Evolutionary conservation across 2,113 vertebrate species (phyloP).

Genomic region (Nesoenas mayeri): DNA sequence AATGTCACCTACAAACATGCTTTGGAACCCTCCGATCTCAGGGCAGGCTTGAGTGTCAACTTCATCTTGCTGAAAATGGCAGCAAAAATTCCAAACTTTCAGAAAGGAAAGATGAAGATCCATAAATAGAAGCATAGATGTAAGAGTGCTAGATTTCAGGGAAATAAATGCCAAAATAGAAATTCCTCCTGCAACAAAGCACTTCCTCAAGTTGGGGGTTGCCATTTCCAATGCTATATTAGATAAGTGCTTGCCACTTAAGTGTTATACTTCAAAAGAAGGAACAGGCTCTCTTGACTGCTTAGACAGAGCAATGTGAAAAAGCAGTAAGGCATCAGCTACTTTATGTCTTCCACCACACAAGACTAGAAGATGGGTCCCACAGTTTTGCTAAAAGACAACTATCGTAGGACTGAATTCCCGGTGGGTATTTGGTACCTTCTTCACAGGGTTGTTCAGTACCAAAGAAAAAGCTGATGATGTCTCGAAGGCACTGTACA

Average conservation of each 20-base stretch:
- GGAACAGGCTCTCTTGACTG: neutral
- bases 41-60: neutral
- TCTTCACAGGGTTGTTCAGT: neutral
- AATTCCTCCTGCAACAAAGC: neutral
- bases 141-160: neutral
- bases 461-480: neutral
- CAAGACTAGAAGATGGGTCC: neutral
- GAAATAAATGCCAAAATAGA: neutral
- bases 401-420: neutral
- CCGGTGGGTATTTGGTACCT: neutral
- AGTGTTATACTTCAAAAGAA: neutral
- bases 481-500: neutral
- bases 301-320: neutral
- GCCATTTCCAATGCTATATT: fast-evolving
- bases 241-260: neutral
- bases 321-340: neutral
- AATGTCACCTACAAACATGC: neutral
- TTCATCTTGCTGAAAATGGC: neutral
- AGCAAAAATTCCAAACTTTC: neutral
- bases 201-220: neutral
- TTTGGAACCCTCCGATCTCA: neutral
- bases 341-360: neutral
- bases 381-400: neutral
- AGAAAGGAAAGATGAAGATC: neutral
- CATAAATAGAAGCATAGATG: neutral